Conservation (phyloP, 2,113 vertebrate species). For the Lagopus leucura region DNA sequence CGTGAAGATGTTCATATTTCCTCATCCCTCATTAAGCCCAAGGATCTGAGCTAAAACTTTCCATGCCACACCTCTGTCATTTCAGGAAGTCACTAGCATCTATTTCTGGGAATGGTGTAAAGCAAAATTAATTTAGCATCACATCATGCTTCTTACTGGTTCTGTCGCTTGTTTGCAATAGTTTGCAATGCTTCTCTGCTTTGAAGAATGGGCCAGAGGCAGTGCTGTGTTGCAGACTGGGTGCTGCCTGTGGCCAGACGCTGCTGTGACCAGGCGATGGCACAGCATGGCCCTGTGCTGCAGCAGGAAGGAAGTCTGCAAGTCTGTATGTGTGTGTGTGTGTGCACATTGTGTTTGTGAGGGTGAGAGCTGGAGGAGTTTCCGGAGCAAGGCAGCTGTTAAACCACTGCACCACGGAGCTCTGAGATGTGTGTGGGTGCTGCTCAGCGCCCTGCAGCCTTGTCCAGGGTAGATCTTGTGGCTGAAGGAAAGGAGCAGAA, state of each 20-base stretch:
- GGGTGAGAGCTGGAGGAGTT: not conserved
- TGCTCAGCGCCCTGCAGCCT: fast-evolving
- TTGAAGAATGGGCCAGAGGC: fast-evolving
- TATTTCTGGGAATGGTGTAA: not conserved
- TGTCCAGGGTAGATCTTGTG: fast-evolving
- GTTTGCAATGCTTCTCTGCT: not conserved
- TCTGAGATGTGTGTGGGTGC: fast-evolving
- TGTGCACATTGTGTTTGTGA: not conserved
- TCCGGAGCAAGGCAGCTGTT: not conserved
- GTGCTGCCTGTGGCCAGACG: not conserved
- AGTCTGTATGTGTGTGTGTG: not conserved
- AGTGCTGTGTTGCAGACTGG: not conserved
- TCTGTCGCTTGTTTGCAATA: not conserved
- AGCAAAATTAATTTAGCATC: not conserved
- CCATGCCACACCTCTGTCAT: not conserved
- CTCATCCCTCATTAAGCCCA: not conserved
- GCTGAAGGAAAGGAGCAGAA: not conserved
- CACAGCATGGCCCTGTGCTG: not conserved
- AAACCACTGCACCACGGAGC: fast-evolving
- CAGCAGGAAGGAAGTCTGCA: constrained; percentile 42
- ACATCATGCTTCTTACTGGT: fast-evolving
- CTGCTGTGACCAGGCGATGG: not conserved
- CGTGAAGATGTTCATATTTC: not conserved
- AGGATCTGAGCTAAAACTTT: not conserved
- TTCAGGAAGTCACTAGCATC: not conserved